A percentile compares a stretch with the other conserved stretches of the same genome.
Conservation (phyloP, 2,797 vertebrate species). For the Lacerta viridis region DNA sequence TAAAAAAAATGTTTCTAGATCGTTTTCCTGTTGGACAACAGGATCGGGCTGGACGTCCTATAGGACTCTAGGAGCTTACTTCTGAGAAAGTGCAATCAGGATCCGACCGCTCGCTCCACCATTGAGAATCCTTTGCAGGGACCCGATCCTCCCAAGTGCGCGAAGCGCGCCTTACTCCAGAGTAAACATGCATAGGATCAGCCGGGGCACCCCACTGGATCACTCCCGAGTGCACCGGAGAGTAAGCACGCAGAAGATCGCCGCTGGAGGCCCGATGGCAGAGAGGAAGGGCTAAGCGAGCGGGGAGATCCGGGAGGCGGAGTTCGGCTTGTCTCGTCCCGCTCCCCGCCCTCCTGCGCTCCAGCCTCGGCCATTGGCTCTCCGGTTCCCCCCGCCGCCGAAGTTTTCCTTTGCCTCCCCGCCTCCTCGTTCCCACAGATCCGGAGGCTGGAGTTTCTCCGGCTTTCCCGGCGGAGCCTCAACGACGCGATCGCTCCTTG, state of each 20-base stretch:
- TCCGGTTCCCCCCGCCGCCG: neutral
- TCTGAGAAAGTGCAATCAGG: neutral
- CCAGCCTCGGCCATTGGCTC: neutral
- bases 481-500: neutral
- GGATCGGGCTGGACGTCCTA: neutral
- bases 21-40: too few relatives aligned
- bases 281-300: neutral
- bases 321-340: neutral
- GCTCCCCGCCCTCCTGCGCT: neutral
- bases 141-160: neutral
- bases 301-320: neutral
- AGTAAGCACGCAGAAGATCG: neutral
- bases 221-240: too few relatives aligned
- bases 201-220: neutral
- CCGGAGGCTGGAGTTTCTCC: neutral
- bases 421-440: conserved; percentile 18
- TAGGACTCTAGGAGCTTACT: neutral
- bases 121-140: neutral
- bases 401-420: neutral
- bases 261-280: neutral
- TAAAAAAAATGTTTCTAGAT: too few relatives aligned
- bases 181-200: neutral
- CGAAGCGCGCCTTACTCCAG: neutral
- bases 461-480: neutral
- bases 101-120: neutral